These are phyloP conservation scores for Adelosebastes latens DNA, from an alignment of 2,797 vertebrate species.

Conservation along the genomic window DNA sequence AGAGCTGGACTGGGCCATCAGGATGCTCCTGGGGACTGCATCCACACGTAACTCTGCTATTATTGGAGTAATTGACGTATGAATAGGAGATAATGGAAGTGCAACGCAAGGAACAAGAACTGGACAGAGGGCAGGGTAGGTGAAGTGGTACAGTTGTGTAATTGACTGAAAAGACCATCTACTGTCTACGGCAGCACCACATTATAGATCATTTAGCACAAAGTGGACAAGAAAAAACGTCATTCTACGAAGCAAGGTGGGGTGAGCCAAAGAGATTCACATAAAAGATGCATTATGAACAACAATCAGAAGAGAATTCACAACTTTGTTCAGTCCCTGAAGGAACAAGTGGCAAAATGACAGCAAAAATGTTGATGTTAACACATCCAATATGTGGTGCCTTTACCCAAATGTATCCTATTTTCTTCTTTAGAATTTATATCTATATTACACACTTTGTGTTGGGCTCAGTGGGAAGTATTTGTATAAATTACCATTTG, in stretches of 20 bases:
- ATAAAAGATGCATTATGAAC: not conserved
- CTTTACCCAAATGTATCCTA: not conserved
- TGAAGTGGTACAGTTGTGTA: not conserved
- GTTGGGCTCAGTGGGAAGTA: not conserved
- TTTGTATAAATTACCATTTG: not conserved
- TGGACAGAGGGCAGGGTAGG: too few species aligned
- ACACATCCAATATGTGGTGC: not conserved
- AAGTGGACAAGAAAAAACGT: not conserved
- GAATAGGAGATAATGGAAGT: not conserved
- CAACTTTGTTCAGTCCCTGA: too few species aligned
- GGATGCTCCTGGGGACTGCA: not conserved
- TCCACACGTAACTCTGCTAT: not conserved
- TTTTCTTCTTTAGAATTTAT: not conserved
- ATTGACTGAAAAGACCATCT: not conserved
- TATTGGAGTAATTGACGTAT: not conserved
- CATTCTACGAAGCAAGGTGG: not conserved
- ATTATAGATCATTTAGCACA: not conserved
- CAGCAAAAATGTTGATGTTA: not conserved
- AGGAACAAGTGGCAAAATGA: not conserved
- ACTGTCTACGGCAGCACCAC: not conserved
- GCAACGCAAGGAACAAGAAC: too few species aligned
- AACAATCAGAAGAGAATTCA: not conserved
- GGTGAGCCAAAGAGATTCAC: not conserved
- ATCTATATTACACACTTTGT: not conserved
- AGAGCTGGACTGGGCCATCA: not conserved